phyloP scores from a whole-genome alignment of 2,113 vertebrate species.

The Rhinichthys klamathensis region DNA sequence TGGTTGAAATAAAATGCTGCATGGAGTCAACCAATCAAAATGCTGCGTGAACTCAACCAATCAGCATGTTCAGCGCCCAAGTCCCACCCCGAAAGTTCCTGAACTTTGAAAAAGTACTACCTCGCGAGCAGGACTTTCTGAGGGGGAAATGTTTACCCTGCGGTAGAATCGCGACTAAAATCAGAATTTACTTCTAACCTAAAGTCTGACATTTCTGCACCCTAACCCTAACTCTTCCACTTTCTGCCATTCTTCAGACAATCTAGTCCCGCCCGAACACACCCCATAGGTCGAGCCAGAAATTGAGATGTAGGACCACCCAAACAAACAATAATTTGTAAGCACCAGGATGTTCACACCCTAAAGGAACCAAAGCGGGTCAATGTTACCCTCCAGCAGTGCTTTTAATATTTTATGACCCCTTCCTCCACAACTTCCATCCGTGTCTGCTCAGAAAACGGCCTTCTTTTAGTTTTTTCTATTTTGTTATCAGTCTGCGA shows the following conservation, averaged over 20 bases:
- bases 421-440: not conserved
- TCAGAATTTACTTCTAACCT: not conserved
- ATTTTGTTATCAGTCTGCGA: not conserved
- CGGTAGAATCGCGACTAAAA: too few relatives aligned
- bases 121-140: too few relatives aligned
- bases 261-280: not conserved
- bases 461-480: not conserved
- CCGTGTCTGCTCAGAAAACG: not conserved
- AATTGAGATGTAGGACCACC: not conserved
- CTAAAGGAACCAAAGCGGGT: conserved; percentile 33
- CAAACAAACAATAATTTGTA: conserved; percentile 8
- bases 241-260: not conserved
- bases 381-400: conserved; percentile 30
- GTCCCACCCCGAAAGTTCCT: too few relatives aligned
- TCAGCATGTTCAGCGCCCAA: too few relatives aligned
- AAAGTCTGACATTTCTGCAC: not conserved
- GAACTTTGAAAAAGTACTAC: too few relatives aligned
- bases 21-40: too few relatives aligned
- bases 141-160: too few relatives aligned
- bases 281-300: not conserved
- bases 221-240: not conserved
- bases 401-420: conserved; percentile 58
- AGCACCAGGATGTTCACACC: not conserved
- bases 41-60: too few relatives aligned
- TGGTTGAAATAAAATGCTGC: too few relatives aligned